Base-by-base conservation (phyloP, 2,888 invertebrate species). In the Nomada goodeniana region DNA sequence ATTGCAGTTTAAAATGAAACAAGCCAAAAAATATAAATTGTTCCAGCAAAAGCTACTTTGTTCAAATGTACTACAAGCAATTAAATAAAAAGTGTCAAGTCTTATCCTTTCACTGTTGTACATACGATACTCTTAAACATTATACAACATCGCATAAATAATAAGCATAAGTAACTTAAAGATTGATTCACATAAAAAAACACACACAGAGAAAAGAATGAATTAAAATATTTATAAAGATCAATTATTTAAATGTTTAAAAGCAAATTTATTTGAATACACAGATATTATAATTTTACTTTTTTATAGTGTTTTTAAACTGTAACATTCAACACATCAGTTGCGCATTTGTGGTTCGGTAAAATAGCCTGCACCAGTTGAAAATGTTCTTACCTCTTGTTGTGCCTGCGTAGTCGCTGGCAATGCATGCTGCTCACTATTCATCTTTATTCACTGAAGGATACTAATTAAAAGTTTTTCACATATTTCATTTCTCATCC, bases 341-440 rank as follows among this genome's bases (percentile, higher is more conserved):
- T 88, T 88, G 89, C 90, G 91, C 91, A 92, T 91, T 92, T 92
- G 91, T 90, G 79, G 89, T 88, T 89, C 90, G 91, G 90, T 84
- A 87, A 36, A 88, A 85, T 86, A 89, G 89, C 88, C 89, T 82
- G 86, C 78, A 67, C 77, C 44, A 69, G 76, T 59, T 68, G 61
- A 80, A 83, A 59, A 59, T 67, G 61, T 78, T 78, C 91, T 92
- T 88, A 93, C 93, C 93, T 93, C 93, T 92, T 93, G 93, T 91
- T 93, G 93, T 88, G 92, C 93, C 93, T 93, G 93, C 92, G 94
- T 92, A 75, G 93, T 92, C 88, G 93, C 93, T 91, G 93, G 93
- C 92, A 94, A 89, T 86, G 94, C 92, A 92, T 94, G 94, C 90
- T 94, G 94, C 90, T 94, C 94, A 89, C 91, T 93, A 90, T 94